Evolutionary conservation across 1,140 invertebrate species (phyloP), one percentile per base, ranked within the genome.

Genomic region (Gerris buenoi): DNA sequence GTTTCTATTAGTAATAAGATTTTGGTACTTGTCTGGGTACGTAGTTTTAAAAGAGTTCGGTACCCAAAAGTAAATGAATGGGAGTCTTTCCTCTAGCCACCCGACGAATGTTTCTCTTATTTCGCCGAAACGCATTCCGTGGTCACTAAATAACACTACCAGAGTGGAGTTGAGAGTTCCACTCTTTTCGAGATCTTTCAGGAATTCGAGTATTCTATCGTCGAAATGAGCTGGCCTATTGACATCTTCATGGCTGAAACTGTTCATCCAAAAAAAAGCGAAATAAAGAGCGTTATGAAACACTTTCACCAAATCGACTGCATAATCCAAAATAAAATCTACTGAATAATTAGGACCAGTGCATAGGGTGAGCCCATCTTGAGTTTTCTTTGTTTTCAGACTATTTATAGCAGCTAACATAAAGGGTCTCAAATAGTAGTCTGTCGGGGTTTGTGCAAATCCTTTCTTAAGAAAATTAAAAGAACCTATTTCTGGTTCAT

Each of bases 141-240:
- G 95, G 77, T 98, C 95, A 73, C 92, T 95, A 70, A 94, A 81
- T 22, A 96, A 83, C 26, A 97, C 80, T 0, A 97, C 75, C 70
- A 88, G 77, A 0, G 85, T 85, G 61, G 86, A 82, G 56, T 89
- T 82, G 69, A 88, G 76, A 15, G 83, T 79, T 0, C 83, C 82
- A 15, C 79, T 77, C 0, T 78, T 72, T 22, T 85, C 78, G 26
- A 90, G 71, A 1, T 79, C 75, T 66, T 81, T 75, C 23, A 91
- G 77, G 71, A 85, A 85, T 0, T 74, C 69, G 13, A 79, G 71
- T 67, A 87, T 81, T 33, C 78, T 77, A 0, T 78, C 72, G 68
- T 92, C 90, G 76, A 88, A 85, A 2, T 82, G 77, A 46, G 84
- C 84, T 0, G 85, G 82, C 57, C 85, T 84, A 70, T 89, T 90